Percentiles rank a stretch among this genome's conserved stretches.
Evolutionary conservation across 2,888 invertebrate species (phyloP).

Genomic region (Spatulosminthurus flaviceps): DNA sequence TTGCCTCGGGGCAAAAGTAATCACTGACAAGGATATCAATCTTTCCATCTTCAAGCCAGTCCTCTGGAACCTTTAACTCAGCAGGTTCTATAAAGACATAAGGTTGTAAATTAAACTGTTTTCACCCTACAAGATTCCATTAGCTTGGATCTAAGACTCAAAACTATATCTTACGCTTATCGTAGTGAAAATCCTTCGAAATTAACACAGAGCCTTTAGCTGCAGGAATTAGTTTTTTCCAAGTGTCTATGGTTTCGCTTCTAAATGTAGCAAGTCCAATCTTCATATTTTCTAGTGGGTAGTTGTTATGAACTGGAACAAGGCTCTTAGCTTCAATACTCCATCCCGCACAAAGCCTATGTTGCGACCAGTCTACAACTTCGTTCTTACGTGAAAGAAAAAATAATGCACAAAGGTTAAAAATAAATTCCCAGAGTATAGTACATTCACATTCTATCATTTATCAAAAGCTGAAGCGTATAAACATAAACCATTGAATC

Average conservation of each 20-base stretch:
- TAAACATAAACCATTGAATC: too few relatives aligned
- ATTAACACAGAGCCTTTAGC: constrained; percentile 32
- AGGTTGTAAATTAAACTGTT: constrained; percentile 1
- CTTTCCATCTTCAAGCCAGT: constrained; percentile 15
- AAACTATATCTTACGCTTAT: constrained; percentile 37
- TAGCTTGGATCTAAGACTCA: too few relatives aligned
- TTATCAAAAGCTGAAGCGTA: too few relatives aligned
- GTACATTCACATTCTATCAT: too few relatives aligned
- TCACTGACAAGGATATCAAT: constrained; percentile 44
- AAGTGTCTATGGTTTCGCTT: constrained; percentile 31
- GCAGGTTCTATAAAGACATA: too few relatives aligned
- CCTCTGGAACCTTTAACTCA: constrained; percentile 29
- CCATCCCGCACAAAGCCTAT: constrained; percentile 34
- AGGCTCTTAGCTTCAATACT: background rate
- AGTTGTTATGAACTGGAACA: constrained; percentile 27
- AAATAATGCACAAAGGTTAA: too few relatives aligned
- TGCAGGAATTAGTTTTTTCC: constrained; percentile 33
- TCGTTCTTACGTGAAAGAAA: too few relatives aligned
- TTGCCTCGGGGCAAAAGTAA: constrained; percentile 20
- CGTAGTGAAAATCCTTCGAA: constrained; percentile 28
- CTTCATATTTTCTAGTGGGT: constrained; percentile 30
- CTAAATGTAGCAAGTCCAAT: constrained; percentile 40
- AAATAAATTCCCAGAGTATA: too few relatives aligned
- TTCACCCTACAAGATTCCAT: too few relatives aligned
- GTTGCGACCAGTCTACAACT: constrained; percentile 23